phyloP scores from a whole-genome alignment of 2,113 vertebrate species.

The Ceratotherium simum region DNA sequence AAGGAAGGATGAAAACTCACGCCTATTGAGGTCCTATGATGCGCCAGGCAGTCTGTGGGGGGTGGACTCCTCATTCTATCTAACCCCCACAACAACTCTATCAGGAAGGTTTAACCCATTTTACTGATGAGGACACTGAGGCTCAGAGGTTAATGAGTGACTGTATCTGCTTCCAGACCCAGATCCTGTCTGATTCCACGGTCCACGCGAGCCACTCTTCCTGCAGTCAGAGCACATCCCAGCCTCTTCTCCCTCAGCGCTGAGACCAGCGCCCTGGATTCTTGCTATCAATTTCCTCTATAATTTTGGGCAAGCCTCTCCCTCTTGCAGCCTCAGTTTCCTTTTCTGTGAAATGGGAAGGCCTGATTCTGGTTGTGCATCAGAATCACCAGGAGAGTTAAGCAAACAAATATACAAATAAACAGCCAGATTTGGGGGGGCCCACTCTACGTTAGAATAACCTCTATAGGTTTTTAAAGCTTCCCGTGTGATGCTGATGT shows the following conservation, averaged over 20 bases:
- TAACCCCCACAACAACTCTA: background rate
- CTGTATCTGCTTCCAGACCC: background rate
- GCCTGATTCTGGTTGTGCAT: background rate
- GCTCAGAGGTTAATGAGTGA: background rate
- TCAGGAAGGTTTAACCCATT: background rate
- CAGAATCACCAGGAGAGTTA: background rate
- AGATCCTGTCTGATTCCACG: background rate
- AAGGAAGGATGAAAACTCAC: background rate
- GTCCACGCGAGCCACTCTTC: background rate
- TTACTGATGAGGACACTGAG: background rate
- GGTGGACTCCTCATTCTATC: background rate
- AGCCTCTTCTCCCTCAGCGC: background rate
- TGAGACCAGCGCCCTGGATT: background rate
- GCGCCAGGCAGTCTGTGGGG: background rate
- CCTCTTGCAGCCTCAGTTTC: background rate
- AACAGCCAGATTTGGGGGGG: background rate
- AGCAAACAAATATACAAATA: background rate
- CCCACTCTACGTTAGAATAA: background rate
- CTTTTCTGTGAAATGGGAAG: background rate
- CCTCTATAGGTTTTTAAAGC: background rate
- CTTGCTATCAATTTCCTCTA: background rate
- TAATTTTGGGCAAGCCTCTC: background rate
- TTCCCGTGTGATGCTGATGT: background rate
- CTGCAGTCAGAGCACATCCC: background rate
- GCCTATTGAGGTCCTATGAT: background rate